Base-by-base conservation (phyloP, 2,113 vertebrate genomes). In the Toxotes chatareus region DNA sequence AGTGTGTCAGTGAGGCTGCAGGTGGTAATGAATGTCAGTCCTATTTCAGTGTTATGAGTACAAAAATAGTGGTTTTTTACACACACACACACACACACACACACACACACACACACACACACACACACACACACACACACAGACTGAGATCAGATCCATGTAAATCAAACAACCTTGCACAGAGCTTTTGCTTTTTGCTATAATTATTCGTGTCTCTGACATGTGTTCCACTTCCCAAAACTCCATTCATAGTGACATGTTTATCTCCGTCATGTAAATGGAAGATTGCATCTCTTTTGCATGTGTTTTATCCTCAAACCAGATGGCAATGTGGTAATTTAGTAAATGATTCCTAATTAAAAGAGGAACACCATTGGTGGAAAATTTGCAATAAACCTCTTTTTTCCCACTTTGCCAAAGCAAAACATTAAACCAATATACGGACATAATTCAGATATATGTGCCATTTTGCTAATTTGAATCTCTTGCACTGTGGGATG, bases 301-400 rank as follows among this genome's bases (percentile, higher is more conserved):
- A 89, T 89, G 88, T 84, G 76, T 90, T 91, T 90, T 81, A 89
- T 89, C 70, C 68, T 86, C 61, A 86, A 90, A 90, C 66, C 90
- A 93, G 92, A 92, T 92, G 91, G 90, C 84, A 88, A 85, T 80
- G 80, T 74, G 83, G 90, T 85, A 90, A 79, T 92, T 90, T 77
- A 83, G 70, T 82, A 89, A 92, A 90, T 86, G 67, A 89, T 79
- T 88, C 64, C 86, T 85, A 86, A 90, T 92, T 88, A 92, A 86
- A 89, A 86, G 60, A 84, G 63, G 51, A 89, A 90, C 79, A 84
- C 67, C 56, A 82, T 59, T 70, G 74, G 82, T 62, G 61, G 59
- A 83, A 67, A 75, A 60, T 65, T 19, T 79, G 57, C 89, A 79
- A 83, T 83, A 64, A 86, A 89, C 56, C 63, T 56, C 34, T 81